phyloP scores from a whole-genome alignment of 2,113 vertebrate species.

The Notechis scutatus region DNA sequence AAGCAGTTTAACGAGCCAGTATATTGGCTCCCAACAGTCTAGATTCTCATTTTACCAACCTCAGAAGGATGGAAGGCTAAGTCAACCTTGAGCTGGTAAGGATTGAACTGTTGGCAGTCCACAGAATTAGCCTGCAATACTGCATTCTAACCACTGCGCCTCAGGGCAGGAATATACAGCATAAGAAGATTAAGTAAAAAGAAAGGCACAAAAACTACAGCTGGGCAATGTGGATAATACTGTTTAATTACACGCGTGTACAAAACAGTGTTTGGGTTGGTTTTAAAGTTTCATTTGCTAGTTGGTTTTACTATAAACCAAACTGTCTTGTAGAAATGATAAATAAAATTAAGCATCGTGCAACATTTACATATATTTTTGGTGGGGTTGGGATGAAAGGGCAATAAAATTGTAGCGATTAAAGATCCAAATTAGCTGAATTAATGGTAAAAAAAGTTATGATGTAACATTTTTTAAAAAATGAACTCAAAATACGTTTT shows the following conservation, averaged over 20 bases:
- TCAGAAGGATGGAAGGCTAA: not conserved
- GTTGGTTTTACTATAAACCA: not conserved
- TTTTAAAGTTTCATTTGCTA: not conserved
- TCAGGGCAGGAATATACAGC: not conserved
- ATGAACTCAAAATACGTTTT: not conserved
- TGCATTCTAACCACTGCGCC: not conserved
- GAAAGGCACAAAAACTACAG: not conserved
- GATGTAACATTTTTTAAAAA: not conserved
- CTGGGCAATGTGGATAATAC: not conserved
- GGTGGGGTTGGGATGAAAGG: not conserved
- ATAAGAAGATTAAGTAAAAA: not conserved
- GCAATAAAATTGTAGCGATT: not conserved
- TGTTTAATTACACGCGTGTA: not conserved
- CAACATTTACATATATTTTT: not conserved
- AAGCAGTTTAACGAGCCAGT: not conserved
- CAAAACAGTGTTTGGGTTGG: not conserved
- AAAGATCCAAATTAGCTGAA: not conserved
- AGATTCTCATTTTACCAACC: not conserved
- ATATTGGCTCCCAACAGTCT: not conserved
- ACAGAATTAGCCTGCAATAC: not conserved
- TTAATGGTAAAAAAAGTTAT: not conserved
- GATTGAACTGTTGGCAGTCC: not conserved
- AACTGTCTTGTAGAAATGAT: not conserved
- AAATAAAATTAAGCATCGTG: not conserved
- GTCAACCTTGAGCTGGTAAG: not conserved